Conservation (phyloP, 2,797 vertebrate species). For the Sebastes baramenuke region DNA sequence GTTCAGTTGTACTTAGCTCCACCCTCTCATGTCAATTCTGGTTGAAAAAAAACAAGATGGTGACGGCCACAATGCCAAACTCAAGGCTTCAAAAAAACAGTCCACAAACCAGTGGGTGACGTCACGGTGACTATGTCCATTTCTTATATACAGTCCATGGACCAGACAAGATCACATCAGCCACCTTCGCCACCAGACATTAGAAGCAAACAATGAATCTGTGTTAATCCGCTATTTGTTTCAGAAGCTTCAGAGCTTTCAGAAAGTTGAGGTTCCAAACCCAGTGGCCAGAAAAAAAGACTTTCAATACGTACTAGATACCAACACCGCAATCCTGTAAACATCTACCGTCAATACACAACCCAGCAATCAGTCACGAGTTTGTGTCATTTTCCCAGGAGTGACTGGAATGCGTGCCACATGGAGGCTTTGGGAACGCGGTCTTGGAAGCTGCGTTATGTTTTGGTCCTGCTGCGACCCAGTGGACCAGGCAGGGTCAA, state of each 20-base stretch:
- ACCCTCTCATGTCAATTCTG: no score
- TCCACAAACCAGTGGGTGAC: no score
- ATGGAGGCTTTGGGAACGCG: slow-evolving; percentile 54
- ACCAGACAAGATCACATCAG: slow-evolving; percentile 17
- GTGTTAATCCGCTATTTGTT: slow-evolving; percentile 16
- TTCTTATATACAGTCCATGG: no score
- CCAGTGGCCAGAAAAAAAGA: slow-evolving; percentile 5
- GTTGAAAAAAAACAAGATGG: no score
- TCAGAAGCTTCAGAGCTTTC: neutral
- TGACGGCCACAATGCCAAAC: no score
- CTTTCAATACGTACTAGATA: slow-evolving; percentile 17
- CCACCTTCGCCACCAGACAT: slow-evolving; percentile 2
- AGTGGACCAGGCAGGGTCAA: slow-evolving; percentile 65
- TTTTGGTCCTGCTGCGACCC: slow-evolving; percentile 74
- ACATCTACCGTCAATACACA: slow-evolving; percentile 38
- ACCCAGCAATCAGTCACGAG: slow-evolving; percentile 28
- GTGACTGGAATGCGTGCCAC: slow-evolving; percentile 67
- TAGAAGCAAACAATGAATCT: slow-evolving; percentile 13
- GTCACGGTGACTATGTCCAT: rapidly evolving
- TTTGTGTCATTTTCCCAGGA: slow-evolving; percentile 70
- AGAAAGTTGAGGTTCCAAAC: slow-evolving; percentile 2
- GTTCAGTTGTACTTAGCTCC: no score
- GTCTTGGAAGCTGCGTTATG: slow-evolving; percentile 56
- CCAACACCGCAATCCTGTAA: slow-evolving; percentile 22
- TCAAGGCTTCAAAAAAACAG: no score